A percentile compares a stretch with the other conserved stretches of the same genome.
Evolutionary conservation across 2,888 invertebrate genomes (phyloP).

Genomic region (Drosophila cracens): DNA sequence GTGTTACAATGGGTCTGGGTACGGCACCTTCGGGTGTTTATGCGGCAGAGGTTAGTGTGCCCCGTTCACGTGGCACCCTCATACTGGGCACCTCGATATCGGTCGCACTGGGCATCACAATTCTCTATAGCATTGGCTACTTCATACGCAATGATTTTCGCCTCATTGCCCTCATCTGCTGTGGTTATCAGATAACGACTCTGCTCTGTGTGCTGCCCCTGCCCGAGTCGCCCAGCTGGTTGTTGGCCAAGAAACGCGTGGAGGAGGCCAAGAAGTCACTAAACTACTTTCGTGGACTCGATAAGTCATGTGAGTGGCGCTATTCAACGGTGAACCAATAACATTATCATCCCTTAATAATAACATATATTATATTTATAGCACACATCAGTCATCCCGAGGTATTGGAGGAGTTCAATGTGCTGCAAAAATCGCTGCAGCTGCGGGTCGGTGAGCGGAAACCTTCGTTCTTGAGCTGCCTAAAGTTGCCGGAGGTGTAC

Average conservation of each 20-base stretch:
- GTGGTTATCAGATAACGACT: slow-evolving; percentile 80
- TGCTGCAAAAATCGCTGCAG: slow-evolving; percentile 77
- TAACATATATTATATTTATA: slow-evolving; percentile 25
- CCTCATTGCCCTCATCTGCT: slow-evolving; percentile 80
- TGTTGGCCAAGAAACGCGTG: slow-evolving; percentile 87
- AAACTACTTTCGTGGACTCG: slow-evolving; percentile 87
- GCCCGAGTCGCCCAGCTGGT: slow-evolving; percentile 90
- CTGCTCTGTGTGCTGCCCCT: slow-evolving; percentile 86
- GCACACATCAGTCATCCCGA: slow-evolving; percentile 78
- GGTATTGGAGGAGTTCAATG: slow-evolving; percentile 76
- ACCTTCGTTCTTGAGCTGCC: slow-evolving; percentile 66
- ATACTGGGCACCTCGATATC: slow-evolving; percentile 88
- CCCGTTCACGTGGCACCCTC: slow-evolving; percentile 88
- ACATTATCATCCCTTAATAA: background rate
- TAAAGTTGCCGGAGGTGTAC: slow-evolving; percentile 83
- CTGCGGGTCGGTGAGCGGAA: slow-evolving; percentile 70
- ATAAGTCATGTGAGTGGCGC: slow-evolving; percentile 68
- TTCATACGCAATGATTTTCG: slow-evolving; percentile 84
- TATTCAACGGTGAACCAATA: background rate
- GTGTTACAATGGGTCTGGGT: slow-evolving; percentile 82
- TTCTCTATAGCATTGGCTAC: slow-evolving; percentile 88
- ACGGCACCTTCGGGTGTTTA: slow-evolving; percentile 84
- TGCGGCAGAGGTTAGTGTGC: slow-evolving; percentile 85
- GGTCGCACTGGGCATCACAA: slow-evolving; percentile 88
- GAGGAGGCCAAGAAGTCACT: slow-evolving; percentile 87